Percentiles rank a stretch among this genome's conserved stretches.
phyloP scores from a whole-genome alignment of 2,113 vertebrate genomes.

The Oostethus manadensis region DNA sequence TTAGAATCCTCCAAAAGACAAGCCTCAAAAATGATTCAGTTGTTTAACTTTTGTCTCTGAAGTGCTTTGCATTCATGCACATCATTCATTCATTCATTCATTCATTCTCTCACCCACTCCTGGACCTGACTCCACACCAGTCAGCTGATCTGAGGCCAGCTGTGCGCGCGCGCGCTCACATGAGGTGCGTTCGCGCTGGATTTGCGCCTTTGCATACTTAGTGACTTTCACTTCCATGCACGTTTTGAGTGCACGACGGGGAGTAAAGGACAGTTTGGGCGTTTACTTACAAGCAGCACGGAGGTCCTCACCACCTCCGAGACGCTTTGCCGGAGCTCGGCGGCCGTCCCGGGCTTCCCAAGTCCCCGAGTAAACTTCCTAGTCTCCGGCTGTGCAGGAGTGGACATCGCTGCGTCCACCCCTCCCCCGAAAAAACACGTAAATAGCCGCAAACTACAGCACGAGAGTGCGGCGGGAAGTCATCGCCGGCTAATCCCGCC shows the following conservation, averaged over 20 bases:
- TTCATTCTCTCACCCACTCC: conserved; percentile 4
- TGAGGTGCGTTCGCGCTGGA: not conserved
- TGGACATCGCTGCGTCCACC: conserved; percentile 50
- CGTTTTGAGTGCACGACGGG: too few relatives aligned
- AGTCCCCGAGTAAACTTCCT: conserved; percentile 90
- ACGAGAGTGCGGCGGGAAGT: conserved; percentile 9
- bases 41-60: too few relatives aligned
- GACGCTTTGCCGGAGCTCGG: conserved; percentile 92
- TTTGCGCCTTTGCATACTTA: not conserved
- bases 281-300: conserved; percentile 83
- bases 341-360: conserved; percentile 92
- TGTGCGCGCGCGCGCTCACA: not conserved
- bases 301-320: conserved; percentile 93
- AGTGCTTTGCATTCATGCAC: not conserved
- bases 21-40: too few relatives aligned
- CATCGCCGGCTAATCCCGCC: conserved; percentile 26
- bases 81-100: too few relatives aligned
- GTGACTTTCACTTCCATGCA: not conserved
- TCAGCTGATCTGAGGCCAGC: conserved; percentile 22
- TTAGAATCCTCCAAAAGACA: too few relatives aligned
- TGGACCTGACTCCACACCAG: conserved; percentile 1
- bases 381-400: conserved; percentile 78
- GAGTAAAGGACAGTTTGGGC: not conserved
- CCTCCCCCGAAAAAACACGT: conserved; percentile 6
- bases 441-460: conserved; percentile 14